Conservation (phyloP, 1,140 invertebrate genomes). For the Pseudomyrmex dendroicus region DNA sequence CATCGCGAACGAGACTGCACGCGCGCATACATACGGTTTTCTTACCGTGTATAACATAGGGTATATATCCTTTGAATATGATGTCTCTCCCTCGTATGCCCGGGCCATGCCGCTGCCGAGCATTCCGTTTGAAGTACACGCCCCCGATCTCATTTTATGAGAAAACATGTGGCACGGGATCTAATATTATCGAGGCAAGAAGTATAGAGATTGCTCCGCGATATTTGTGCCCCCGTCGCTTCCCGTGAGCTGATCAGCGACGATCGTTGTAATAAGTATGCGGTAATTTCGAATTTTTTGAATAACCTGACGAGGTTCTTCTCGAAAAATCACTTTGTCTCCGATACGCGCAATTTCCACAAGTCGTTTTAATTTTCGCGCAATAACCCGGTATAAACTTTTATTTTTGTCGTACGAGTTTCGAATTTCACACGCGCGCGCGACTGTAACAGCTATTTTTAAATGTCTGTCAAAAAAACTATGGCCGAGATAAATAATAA, state of each 20-base stretch:
- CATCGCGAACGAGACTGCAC: not conserved
- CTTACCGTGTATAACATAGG: constrained; percentile 30
- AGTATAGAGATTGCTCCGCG: constrained; percentile 55
- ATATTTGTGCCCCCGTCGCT: constrained; percentile 22
- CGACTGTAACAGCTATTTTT: not conserved
- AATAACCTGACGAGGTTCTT: constrained; percentile 18
- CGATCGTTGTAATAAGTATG: constrained; percentile 38
- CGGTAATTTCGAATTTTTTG: constrained; percentile 51
- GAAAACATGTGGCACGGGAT: constrained; percentile 74
- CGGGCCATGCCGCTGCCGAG: constrained; percentile 66
- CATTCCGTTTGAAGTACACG: constrained; percentile 76
- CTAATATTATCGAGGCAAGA: constrained; percentile 76
- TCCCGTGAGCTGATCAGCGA: constrained; percentile 30
- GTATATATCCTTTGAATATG: constrained; percentile 38
- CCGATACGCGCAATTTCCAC: constrained; percentile 43
- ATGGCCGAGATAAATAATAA: constrained; percentile 73
- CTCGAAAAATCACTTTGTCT: constrained; percentile 35
- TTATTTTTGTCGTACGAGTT: constrained; percentile 23
- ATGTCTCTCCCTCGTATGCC: constrained; percentile 63
- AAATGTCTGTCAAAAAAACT: not conserved
- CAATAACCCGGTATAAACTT: constrained; percentile 22
- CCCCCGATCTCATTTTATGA: constrained; percentile 75
- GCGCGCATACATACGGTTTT: constrained; percentile 25
- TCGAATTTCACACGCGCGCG: not conserved
- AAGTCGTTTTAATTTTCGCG: constrained; percentile 23